Base-by-base conservation (phyloP, 1,140 invertebrate genomes). In the Bombus consobrinus region DNA sequence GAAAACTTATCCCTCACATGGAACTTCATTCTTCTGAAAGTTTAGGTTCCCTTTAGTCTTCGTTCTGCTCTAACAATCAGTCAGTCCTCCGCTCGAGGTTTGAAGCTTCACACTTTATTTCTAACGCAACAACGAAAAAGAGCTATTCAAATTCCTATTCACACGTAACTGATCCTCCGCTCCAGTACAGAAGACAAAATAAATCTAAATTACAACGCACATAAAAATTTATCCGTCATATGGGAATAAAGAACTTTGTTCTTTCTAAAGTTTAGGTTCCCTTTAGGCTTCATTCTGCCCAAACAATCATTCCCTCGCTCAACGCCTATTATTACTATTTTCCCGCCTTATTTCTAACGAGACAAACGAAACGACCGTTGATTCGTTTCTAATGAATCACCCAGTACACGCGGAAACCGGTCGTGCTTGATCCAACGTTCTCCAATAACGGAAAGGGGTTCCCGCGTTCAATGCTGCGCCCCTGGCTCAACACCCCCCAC, bases 401-500 rank as follows among this genome's bases (percentile, higher is more conserved):
- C 47, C 34, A 9, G 37, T 72, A 41, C 6, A 32, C 32, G 22
- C 1, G 12, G 10, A 34, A 81, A 73, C 79, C 79, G 39, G 47
- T 57, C 57, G 53, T 15, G 9, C 62, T 10, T 32, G 28, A 10
- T 41, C n/a, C 28, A 83, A 43, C 62, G 43, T 53, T 57, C 12
- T n/a, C 15, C 25, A 10, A 71, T 53, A 47, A 71, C 32, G 25
- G 64, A 79, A 72, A 84, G 68, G 39, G 76, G 76, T 62, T 62
- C 76, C 32, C 15, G 25, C 39, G 68, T 72, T 71, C 39, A 71
- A 72, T 39, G 83, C 76, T 79, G 41, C 83, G 76, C 53, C 68
- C 83, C 83, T 84, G 77, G 57, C 76, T 72, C n/a, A 12, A 59
- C 57, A 43, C 37, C 28, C 43, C 34, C 64, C 64, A 18, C 82